A percentile compares a stretch with the other conserved stretches of the same genome.
phyloP scores from a whole-genome alignment of 2,888 invertebrate species.

The Drosophila limbata region DNA sequence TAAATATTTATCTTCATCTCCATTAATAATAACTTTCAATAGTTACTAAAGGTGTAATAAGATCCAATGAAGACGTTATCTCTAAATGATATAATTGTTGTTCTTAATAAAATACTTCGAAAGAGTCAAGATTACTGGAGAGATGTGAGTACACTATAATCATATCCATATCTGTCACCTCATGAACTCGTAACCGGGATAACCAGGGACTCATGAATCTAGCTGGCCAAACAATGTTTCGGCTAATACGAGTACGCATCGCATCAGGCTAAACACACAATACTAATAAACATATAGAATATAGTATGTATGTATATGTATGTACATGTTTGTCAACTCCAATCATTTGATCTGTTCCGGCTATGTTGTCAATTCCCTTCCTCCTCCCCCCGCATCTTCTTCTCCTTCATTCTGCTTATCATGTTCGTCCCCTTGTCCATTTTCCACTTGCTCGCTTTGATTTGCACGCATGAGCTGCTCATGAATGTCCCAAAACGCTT shows the following conservation, averaged over 20 bases:
- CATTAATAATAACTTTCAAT: not conserved
- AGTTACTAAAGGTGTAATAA: not conserved
- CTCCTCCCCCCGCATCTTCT: not conserved
- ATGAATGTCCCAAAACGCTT: slow-evolving; percentile 49
- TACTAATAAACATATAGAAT: slow-evolving; percentile 27
- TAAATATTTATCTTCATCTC: no score
- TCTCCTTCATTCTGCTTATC: not conserved
- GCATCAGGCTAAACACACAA: slow-evolving; percentile 36
- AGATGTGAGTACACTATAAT: no score
- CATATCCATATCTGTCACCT: no score
- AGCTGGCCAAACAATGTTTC: slow-evolving; percentile 25
- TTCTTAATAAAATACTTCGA: not conserved
- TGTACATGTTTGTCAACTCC: not conserved
- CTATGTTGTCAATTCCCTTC: not conserved
- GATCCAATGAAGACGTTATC: not conserved
- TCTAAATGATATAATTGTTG: not conserved
- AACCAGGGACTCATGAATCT: slow-evolving; percentile 29
- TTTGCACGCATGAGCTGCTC: slow-evolving; percentile 73
- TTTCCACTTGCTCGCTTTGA: slow-evolving; percentile 59
- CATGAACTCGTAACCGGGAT: slow-evolving; percentile 12
- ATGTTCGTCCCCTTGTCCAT: slow-evolving; percentile 19
- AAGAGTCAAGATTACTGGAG: no score
- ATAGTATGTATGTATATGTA: no score
- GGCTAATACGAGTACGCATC: slow-evolving; percentile 29
- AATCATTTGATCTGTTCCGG: slow-evolving; percentile 36